Percentiles rank a stretch among this genome's conserved stretches.
These are phyloP conservation scores for Cinclus cinclus DNA, from an alignment of 2,113 vertebrate species.

Conservation along the genomic window DNA sequence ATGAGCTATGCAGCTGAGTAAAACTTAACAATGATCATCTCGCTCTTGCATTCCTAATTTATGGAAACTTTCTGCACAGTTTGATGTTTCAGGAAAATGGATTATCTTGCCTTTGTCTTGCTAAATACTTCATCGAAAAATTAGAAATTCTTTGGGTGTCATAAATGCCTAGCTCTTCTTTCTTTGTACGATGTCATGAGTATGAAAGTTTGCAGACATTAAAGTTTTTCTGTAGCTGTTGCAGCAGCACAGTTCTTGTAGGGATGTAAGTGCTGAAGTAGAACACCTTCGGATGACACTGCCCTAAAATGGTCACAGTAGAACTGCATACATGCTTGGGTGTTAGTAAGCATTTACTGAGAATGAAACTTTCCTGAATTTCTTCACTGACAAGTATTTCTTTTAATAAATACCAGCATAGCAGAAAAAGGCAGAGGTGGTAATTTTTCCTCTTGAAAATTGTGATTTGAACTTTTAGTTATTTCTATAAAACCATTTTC, in stretches of 20 bases:
- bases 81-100: not conserved
- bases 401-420: not conserved
- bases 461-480: not conserved
- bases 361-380: not conserved
- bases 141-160: not conserved
- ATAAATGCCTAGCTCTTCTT: not conserved
- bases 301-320: not conserved
- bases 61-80: not conserved
- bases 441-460: not conserved
- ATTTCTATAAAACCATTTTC: not conserved
- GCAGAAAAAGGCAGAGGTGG: not conserved
- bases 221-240: not conserved
- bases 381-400: not conserved
- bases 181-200: not conserved
- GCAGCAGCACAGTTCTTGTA: not conserved
- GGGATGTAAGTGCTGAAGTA: not conserved
- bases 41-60: not conserved
- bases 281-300: not conserved
- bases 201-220: not conserved
- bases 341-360: not conserved
- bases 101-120: not conserved
- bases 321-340: not conserved
- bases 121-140: not conserved
- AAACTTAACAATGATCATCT: not conserved
- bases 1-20: not conserved